These are phyloP conservation scores for Pharmacophagus antenor DNA, from an alignment of 2,888 invertebrate species.

Conservation along the genomic window DNA sequence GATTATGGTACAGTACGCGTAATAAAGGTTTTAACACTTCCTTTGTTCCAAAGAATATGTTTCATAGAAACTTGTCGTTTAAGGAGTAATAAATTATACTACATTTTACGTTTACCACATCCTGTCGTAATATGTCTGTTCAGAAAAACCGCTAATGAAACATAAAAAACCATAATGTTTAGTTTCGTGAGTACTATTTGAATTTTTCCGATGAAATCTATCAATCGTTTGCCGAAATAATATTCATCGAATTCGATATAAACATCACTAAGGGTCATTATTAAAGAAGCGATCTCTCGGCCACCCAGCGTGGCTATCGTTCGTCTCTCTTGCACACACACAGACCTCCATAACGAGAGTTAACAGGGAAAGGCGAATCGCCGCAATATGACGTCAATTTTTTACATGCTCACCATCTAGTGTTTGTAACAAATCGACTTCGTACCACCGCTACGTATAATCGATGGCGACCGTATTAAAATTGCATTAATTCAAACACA, in stretches of 20 bases:
- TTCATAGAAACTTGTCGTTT: no score
- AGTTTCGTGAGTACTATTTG: neutral
- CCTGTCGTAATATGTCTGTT: neutral
- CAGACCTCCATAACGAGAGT: slow-evolving; percentile 43
- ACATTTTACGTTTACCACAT: no score
- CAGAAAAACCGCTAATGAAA: no score
- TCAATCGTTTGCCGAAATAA: neutral
- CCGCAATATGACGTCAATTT: slow-evolving; percentile 43
- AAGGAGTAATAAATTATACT: no score
- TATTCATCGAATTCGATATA: neutral
- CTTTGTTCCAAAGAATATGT: no score
- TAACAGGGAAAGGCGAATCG: slow-evolving; percentile 47
- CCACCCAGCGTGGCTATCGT: slow-evolving; percentile 57
- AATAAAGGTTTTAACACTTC: no score
- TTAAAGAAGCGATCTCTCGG: slow-evolving; percentile 35
- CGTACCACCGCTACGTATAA: slow-evolving; percentile 38
- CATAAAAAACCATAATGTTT: no score
- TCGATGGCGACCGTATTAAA: slow-evolving; percentile 54
- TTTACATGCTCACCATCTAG: slow-evolving; percentile 47
- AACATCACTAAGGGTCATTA: slow-evolving; percentile 35
- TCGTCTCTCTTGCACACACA: slow-evolving; percentile 43
- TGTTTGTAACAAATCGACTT: slow-evolving; percentile 50
- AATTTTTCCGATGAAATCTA: neutral
- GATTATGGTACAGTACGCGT: no score
- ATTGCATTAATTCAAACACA: slow-evolving; percentile 50